phyloP scores from a whole-genome alignment of 2,888 invertebrate genomes.

The Leucophora obtusa region DNA sequence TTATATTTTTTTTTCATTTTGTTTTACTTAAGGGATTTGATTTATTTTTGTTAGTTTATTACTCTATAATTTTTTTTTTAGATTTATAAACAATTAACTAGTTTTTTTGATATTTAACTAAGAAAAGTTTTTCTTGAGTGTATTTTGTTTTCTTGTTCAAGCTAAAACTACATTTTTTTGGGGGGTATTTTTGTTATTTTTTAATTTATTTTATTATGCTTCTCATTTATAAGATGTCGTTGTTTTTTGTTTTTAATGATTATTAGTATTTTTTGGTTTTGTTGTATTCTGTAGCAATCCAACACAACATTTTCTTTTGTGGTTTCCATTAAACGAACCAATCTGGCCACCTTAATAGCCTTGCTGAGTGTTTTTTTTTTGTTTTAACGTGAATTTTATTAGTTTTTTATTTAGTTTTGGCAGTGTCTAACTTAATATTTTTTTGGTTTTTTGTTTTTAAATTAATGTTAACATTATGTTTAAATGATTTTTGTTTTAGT shows the following conservation, averaged over 20 bases:
- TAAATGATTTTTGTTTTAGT: conserved; percentile 35
- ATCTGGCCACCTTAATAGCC: conserved; percentile 38
- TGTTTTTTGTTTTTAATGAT: conserved; percentile 41
- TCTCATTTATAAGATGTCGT: conserved; percentile 61
- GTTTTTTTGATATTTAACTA: conserved; percentile 51
- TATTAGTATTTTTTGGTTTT: conserved; percentile 29
- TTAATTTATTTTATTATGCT: conserved; percentile 29
- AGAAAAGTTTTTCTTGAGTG: conserved; percentile 38
- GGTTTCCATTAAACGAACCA: conserved; percentile 19
- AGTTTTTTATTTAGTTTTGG: conserved; percentile 67
- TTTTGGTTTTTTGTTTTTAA: conserved; percentile 38
- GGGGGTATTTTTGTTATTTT: conserved; percentile 24
- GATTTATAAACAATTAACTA: conserved; percentile 62
- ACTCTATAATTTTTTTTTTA: conserved; percentile 26
- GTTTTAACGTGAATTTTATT: conserved; percentile 10
- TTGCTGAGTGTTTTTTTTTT: conserved; percentile 31
- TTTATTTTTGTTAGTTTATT: conserved; percentile 24
- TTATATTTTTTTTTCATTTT: background rate
- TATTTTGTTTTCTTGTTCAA: conserved; percentile 49
- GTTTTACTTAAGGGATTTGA: conserved; percentile 16
- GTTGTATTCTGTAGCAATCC: background rate
- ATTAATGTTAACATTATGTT: conserved; percentile 27
- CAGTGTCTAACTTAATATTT: conserved; percentile 72
- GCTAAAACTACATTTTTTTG: conserved; percentile 50
- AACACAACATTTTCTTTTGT: conserved; percentile 31